phyloP scores from a whole-genome alignment of 2,888 invertebrate genomes.

The Sphaerophoria rueppellii region DNA sequence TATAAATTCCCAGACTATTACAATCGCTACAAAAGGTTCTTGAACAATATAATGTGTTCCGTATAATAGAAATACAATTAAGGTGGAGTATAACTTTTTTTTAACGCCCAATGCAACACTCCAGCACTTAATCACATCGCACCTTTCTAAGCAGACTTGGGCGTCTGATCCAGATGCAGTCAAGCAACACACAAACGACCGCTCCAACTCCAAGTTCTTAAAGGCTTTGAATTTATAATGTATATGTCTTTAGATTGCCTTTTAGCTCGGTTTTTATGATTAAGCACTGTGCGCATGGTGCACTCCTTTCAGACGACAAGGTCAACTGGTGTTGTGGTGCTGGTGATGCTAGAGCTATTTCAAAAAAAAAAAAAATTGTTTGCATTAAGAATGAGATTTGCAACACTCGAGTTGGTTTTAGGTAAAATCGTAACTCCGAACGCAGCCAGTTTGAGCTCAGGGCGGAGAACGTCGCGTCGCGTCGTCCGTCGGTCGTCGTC shows the following conservation, averaged over 20 bases:
- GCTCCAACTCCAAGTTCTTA: background rate
- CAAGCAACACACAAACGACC: no score
- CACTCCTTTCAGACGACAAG: conserved; percentile 69
- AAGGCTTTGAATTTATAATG: conserved; percentile 16
- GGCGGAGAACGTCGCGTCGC: conserved; percentile 32
- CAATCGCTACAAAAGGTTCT: conserved; percentile 23
- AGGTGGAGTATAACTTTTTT: conserved; percentile 58
- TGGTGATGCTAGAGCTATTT: background rate
- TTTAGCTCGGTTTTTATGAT: conserved; percentile 47
- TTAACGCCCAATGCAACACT: conserved; percentile 48
- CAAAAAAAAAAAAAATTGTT: conserved; percentile 23
- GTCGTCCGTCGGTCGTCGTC: background rate
- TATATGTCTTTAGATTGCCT: background rate
- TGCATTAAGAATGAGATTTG: conserved; percentile 55
- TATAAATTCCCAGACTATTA: background rate
- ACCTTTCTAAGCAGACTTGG: conserved; percentile 59
- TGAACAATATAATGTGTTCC: conserved; percentile 35
- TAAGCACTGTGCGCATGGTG: conserved; percentile 42
- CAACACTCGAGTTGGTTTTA: conserved; percentile 16
- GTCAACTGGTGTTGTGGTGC: conserved; percentile 44
- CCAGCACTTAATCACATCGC: conserved; percentile 59
- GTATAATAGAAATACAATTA: conserved; percentile 52
- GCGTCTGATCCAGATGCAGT: conserved; percentile 24
- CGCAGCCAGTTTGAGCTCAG: background rate
- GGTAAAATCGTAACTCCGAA: background rate